Evolutionary conservation across 2,888 invertebrate species (phyloP).

Genomic region (Ormyrus labotus): DNA sequence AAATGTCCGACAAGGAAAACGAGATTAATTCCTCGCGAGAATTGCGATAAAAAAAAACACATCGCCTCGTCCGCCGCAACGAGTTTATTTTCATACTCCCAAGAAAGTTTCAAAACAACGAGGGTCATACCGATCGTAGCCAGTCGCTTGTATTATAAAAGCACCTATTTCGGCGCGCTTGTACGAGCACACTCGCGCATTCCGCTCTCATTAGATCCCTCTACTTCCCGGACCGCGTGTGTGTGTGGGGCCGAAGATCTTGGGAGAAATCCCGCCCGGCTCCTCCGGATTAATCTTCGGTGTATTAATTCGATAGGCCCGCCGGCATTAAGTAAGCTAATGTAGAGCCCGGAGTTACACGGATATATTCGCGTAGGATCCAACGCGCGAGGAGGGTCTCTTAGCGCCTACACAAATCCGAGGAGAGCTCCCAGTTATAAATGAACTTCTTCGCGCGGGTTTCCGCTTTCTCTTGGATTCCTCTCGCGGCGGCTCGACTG

Average conservation of each 20-base stretch:
- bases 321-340: conserved; percentile 67
- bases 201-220: conserved; percentile 36
- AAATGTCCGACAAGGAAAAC: no score
- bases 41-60: no score
- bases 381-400: conserved; percentile 31
- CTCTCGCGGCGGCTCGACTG: background rate
- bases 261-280: conserved; percentile 24
- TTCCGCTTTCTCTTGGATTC: conserved; percentile 47
- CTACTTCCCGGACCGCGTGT: background rate
- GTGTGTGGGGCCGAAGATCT: conserved; percentile 35
- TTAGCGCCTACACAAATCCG: conserved; percentile 47
- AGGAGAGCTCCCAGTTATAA: conserved; percentile 33
- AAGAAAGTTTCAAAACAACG: no score
- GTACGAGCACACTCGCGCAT: no score
- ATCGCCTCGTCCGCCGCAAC: no score
- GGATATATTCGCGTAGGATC: background rate
- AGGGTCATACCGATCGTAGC: no score
- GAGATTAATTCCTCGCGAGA: no score
- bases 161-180: no score
- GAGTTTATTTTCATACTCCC: no score
- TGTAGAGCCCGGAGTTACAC: conserved; percentile 62
- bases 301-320: conserved; percentile 64
- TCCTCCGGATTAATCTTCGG: conserved; percentile 50
- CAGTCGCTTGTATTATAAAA: no score
- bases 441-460: conserved; percentile 33